phyloP scores from a whole-genome alignment of 2,888 invertebrate species.

The Halocaridina rubra region DNA sequence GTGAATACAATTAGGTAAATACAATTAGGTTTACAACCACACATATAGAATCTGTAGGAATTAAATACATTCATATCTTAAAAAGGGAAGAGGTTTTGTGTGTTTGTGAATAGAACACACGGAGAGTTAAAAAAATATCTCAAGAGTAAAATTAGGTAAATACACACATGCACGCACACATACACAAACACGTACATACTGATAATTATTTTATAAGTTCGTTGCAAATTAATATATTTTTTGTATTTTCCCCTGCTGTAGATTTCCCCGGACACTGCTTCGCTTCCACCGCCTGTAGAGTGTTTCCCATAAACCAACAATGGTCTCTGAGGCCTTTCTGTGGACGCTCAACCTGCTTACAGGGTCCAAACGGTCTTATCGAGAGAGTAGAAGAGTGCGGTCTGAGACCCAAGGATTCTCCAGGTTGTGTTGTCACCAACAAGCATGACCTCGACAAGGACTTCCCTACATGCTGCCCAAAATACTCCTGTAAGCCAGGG shows the following conservation, averaged over 20 bases:
- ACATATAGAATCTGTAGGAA: no score
- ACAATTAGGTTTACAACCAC: no score
- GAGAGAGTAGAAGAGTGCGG: slow-evolving; percentile 90
- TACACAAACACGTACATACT: no score
- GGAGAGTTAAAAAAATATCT: no score
- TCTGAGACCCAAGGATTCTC: slow-evolving; percentile 86
- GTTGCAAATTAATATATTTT: no score
- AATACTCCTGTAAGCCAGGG: not conserved
- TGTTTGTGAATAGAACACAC: no score
- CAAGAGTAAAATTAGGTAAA: no score
- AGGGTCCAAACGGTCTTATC: slow-evolving; percentile 75
- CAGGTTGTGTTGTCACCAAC: slow-evolving; percentile 88
- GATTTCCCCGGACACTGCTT: slow-evolving; percentile 93
- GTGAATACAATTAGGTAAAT: no score
- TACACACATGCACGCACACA: no score
- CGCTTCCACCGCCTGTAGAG: slow-evolving; percentile 89
- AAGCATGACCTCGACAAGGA: slow-evolving; percentile 79
- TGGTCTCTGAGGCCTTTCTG: slow-evolving; percentile 92
- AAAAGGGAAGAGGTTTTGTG: no score
- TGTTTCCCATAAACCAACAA: slow-evolving; percentile 84
- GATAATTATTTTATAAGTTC: no score
- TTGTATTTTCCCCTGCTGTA: slow-evolving; percentile 66
- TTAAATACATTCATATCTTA: no score
- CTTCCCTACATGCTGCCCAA: slow-evolving; percentile 20
- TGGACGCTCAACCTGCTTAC: slow-evolving; percentile 84